phyloP scores from a whole-genome alignment of 2,797 vertebrate species.

The Muraenolepis orangiensis region DNA sequence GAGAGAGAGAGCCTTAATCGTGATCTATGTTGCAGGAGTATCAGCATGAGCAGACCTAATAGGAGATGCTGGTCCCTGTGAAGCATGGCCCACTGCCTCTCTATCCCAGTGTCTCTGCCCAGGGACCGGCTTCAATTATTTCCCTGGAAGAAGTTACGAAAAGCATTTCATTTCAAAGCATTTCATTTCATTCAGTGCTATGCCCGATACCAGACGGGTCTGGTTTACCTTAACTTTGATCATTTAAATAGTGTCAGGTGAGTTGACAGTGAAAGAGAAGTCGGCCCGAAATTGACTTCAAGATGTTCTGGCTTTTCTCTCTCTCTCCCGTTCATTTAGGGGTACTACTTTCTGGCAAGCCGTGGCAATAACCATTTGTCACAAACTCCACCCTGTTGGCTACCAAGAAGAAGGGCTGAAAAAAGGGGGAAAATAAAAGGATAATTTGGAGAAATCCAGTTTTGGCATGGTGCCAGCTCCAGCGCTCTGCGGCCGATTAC shows the following conservation, averaged over 20 bases:
- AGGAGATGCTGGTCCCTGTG: slow-evolving; percentile 8
- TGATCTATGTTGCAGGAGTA: too few relatives aligned
- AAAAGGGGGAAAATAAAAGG: slow-evolving; percentile 27
- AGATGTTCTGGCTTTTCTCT: slow-evolving; percentile 1
- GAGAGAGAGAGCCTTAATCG: too few relatives aligned
- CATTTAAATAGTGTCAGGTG: background rate
- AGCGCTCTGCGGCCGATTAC: slow-evolving; percentile 59
- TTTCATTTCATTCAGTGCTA: background rate
- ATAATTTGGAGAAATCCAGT: slow-evolving; percentile 35
- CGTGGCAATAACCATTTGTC: slow-evolving; percentile 6
- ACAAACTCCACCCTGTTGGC: slow-evolving; percentile 15
- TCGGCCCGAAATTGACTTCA: background rate
- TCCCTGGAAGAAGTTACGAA: slow-evolving; percentile 18
- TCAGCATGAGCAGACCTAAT: slow-evolving; percentile 21
- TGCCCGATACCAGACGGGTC: background rate
- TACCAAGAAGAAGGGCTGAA: background rate
- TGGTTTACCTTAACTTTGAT: background rate
- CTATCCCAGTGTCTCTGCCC: background rate
- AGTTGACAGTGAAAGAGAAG: background rate
- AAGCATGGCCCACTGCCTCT: background rate
- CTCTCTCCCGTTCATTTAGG: background rate
- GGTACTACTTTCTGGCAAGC: background rate
- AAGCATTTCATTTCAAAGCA: too few relatives aligned
- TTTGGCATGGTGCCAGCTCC: slow-evolving; percentile 17
- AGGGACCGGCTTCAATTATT: slow-evolving; percentile 8